Conservation (phyloP, 2,888 invertebrate genomes). For the Cyaniris semiargus region DNA sequence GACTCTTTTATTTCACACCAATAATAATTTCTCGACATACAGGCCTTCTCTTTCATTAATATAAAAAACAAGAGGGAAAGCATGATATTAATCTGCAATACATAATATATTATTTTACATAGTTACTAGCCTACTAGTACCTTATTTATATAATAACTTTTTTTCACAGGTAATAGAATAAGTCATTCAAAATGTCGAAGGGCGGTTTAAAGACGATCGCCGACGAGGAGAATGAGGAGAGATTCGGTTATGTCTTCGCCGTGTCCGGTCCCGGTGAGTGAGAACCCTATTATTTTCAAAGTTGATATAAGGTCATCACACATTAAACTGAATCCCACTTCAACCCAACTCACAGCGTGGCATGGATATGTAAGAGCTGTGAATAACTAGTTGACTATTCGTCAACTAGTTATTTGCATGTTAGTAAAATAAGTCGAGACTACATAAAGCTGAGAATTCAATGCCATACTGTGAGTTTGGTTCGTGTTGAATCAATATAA, state of each 20-base stretch:
- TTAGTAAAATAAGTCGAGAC: too few relatives aligned
- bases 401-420: too few relatives aligned
- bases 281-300: neutral
- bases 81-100: neutral
- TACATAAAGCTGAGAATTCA: too few relatives aligned
- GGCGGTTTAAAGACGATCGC: constrained; percentile 84
- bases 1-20: neutral
- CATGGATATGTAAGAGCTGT: too few relatives aligned
- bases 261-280: constrained; percentile 98
- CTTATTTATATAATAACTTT: constrained; percentile 25
- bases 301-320: neutral
- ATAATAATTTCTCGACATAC: neutral
- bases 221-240: constrained; percentile 92
- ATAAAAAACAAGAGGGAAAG: neutral
- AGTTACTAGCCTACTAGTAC: too few relatives aligned
- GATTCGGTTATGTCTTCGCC: constrained; percentile 96
- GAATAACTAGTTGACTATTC: too few relatives aligned
- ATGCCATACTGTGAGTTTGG: too few relatives aligned
- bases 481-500: too few relatives aligned
- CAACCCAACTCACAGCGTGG: neutral
- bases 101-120: too few relatives aligned
- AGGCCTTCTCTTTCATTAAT: neutral
- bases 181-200: constrained; percentile 81
- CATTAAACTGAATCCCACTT: neutral
- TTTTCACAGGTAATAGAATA: constrained; percentile 51